A percentile compares a stretch with the other conserved stretches of the same genome.
Evolutionary conservation across 1,140 invertebrate species (phyloP).

Genomic region (Caenorhabditis tropicalis): DNA sequence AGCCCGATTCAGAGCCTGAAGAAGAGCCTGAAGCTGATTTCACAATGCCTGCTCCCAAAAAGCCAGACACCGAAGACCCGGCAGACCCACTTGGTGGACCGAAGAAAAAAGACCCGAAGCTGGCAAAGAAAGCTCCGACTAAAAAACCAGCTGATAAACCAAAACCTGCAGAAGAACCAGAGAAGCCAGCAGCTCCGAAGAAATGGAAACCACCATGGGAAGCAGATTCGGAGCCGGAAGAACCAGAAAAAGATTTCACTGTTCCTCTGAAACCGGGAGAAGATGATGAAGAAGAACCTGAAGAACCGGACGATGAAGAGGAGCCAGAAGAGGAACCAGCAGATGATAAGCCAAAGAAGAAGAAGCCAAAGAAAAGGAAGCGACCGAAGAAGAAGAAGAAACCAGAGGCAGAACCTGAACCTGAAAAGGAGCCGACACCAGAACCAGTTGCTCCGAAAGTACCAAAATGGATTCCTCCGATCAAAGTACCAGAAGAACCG

Average conservation of each 20-base stretch:
- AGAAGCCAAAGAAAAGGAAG: not conserved
- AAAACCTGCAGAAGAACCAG: not conserved
- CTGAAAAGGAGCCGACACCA: slow-evolving; percentile 10
- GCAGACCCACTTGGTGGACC: not conserved
- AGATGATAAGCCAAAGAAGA: slow-evolving; percentile 1
- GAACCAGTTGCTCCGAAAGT: not conserved
- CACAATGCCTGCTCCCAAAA: not conserved
- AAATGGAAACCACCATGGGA: slow-evolving; percentile 31
- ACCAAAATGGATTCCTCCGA: slow-evolving; percentile 31
- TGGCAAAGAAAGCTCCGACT: not conserved
- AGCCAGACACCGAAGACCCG: not conserved
- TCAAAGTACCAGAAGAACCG: slow-evolving; percentile 1
- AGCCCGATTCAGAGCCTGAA: not conserved
- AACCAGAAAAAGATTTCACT: slow-evolving; percentile 4
- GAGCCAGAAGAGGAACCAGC: slow-evolving; percentile 34
- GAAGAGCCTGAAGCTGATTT: not conserved
- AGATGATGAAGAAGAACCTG: slow-evolving; percentile 16
- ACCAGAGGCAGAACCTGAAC: not conserved
- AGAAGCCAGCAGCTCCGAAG: not conserved
- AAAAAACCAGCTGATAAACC: not conserved
- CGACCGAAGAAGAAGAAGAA: slow-evolving; percentile 10
- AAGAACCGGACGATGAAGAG: slow-evolving; percentile 36
- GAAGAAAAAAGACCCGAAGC: not conserved
- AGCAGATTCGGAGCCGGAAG: not conserved
- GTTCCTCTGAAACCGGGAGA: not conserved